Evolutionary conservation across 2,888 invertebrate species (phyloP).

Genomic region (Temnothorax ravouxi): DNA sequence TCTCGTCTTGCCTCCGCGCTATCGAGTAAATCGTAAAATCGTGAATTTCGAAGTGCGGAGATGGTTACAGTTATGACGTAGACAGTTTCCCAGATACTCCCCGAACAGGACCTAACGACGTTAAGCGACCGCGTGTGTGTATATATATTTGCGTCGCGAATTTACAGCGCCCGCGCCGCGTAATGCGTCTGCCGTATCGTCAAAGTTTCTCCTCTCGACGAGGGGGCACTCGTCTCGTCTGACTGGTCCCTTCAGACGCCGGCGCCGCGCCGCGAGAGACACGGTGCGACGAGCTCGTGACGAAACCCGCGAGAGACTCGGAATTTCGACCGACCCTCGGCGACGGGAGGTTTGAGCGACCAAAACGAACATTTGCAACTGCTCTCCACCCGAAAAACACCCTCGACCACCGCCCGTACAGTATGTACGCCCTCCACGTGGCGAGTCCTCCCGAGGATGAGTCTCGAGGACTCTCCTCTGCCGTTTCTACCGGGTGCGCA

Average conservation of each 20-base stretch:
- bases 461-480: constrained; percentile 40
- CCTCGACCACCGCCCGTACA: constrained; percentile 15
- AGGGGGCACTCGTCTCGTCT: constrained; percentile 13
- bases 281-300: background rate
- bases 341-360: too few species aligned
- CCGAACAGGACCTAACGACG: background rate
- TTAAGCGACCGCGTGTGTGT: background rate
- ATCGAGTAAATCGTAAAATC: background rate
- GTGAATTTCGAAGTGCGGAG: background rate
- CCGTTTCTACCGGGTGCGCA: constrained; percentile 39
- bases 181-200: background rate
- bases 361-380: constrained; percentile 30
- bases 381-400: constrained; percentile 27
- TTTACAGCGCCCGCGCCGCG: background rate
- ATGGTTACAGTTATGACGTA: background rate
- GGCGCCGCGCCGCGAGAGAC: background rate
- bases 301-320: background rate
- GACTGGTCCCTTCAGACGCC: background rate
- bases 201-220: constrained; percentile 18
- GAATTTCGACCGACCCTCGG: background rate
- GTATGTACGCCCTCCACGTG: constrained; percentile 4
- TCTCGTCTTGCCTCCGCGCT: background rate
- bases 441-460: constrained; percentile 17
- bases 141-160: background rate
- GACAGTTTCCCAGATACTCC: background rate